These are phyloP conservation scores for Corella eumyota DNA, from an alignment of 23 tunicate genomes.

Conservation along the genomic window DNA sequence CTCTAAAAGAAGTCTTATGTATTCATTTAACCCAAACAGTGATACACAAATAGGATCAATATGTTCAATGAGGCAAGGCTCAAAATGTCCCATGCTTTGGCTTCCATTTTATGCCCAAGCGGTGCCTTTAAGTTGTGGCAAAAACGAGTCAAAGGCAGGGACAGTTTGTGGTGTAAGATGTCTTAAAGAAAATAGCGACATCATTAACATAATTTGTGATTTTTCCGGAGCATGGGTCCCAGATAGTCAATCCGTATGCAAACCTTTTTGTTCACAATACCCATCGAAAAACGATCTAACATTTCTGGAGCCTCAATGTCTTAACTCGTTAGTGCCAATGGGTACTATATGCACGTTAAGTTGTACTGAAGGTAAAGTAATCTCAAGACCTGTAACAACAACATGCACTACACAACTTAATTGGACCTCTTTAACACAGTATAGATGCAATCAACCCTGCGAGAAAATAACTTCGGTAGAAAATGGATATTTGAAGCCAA, in stretches of 20 bases:
- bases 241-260: slow-evolving; percentile 3
- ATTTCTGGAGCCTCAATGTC: no score
- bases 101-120: background rate
- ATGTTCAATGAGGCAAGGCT: slow-evolving; percentile 30
- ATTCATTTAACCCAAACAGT: slow-evolving; percentile 44
- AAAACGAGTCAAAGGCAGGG: background rate
- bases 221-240: slow-evolving; percentile 23
- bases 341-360: slow-evolving; percentile 8
- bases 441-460: slow-evolving; percentile 11
- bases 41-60: slow-evolving; percentile 18
- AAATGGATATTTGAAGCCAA: slow-evolving; percentile 8
- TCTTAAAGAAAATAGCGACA: background rate
- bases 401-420: slow-evolving; percentile 11
- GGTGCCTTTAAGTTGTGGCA: background rate
- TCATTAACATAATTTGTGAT: slow-evolving; percentile 7
- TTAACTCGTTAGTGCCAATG: background rate
- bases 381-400: background rate
- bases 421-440: slow-evolving; percentile 8
- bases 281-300: no score
- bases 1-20: slow-evolving; percentile 4
- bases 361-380: slow-evolving; percentile 18
- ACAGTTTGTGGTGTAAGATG: slow-evolving; percentile 12
- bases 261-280: slow-evolving; percentile 6
- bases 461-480: slow-evolving; percentile 1
- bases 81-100: slow-evolving; percentile 1